Base-by-base conservation (phyloP, 2,113 vertebrate species). In the Hypocryptadius cinnamomeus region DNA sequence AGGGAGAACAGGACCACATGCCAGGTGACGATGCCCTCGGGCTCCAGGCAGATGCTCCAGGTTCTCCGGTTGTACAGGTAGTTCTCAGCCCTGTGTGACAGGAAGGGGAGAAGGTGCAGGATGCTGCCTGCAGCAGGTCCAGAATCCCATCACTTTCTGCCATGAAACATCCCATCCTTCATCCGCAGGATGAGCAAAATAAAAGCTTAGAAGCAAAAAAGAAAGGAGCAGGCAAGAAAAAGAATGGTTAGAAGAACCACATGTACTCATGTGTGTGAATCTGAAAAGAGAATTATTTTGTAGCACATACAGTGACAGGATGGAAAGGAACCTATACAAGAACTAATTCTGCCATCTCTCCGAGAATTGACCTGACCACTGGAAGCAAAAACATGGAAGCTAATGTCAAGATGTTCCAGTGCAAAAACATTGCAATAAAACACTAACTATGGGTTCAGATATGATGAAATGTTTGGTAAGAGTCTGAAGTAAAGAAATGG, bases 11-110 rank as follows among this genome's bases (percentile, higher is more conserved):
- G 95, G 56, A 50, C 42, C 1, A 97, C 47, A 0, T 98, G 97
- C 98, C 98, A 98, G 54, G 83, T 6, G 5, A 98, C 97, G 0
- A 98, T 37, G 8, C 96, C 93, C 21, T 68, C 88, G 3, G 98
- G 98, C 85, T 98, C 97, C 76, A 98, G 92, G 93, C 98, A 98
- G 93, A 87, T 79, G 79, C 42, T 97, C 97, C 98, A 98, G 40
- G 93, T 59, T 3, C 37, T 80, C 16, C 0, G 82, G 9, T 94
- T 63, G 22, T 97, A 74, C 30, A 98, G 40, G 59, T 98, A 98
- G 51, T 95, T 96, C 91, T 95, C 92, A 40, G 42, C 9, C 72
- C 93, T 93, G 73, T 0, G 3, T 0, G 8, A 44, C 0, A 0
- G 27, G 23, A 33, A 84, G 42, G 63, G 56, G 40, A 92, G n/a